Conservation (phyloP, 2,113 vertebrate genomes). For the Muscicapa adusta region DNA sequence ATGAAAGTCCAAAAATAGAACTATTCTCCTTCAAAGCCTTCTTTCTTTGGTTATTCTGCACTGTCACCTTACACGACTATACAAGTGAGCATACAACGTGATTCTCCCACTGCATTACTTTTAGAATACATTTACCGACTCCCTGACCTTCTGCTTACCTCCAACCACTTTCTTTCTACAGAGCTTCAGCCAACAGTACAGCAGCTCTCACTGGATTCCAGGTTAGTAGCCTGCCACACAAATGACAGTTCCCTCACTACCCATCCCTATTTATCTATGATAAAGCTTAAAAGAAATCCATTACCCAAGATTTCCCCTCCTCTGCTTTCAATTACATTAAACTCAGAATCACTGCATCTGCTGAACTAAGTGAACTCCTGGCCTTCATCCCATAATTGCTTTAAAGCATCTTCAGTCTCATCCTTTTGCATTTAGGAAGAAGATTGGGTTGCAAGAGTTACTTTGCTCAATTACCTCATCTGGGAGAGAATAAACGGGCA, state of each 20-base stretch:
- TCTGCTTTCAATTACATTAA: neutral
- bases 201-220: neutral
- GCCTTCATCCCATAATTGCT: neutral
- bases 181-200: neutral
- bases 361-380: neutral
- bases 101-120: neutral
- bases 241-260: neutral
- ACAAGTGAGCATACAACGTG: neutral
- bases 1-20: neutral
- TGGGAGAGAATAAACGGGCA: neutral
- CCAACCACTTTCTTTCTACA: neutral
- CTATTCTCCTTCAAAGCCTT: neutral
- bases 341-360: neutral
- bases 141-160: neutral
- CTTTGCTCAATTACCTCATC: neutral
- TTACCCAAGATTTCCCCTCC: neutral
- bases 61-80: neutral
- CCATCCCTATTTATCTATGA: neutral
- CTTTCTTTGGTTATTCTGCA: neutral
- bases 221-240: neutral
- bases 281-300: neutral
- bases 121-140: neutral
- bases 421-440: neutral
- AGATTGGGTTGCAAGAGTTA: neutral
- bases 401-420: neutral